A percentile compares a stretch with the other conserved stretches of the same genome.
These are phyloP conservation scores for Pseudopleuronectes americanus DNA, from an alignment of 2,797 vertebrate genomes.

Conservation along the genomic window DNA sequence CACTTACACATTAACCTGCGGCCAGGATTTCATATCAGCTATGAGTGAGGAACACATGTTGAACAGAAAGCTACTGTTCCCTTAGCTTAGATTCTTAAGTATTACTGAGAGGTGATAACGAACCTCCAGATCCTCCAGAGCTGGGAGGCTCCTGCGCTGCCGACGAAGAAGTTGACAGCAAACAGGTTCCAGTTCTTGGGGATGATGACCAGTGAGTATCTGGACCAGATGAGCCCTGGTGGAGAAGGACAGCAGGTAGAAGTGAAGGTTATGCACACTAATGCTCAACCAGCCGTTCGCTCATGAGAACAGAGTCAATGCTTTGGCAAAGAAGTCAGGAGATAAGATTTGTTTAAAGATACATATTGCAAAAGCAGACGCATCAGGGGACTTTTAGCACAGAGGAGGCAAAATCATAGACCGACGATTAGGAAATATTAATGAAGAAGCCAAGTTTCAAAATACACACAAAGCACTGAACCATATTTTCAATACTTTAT, in stretches of 20 bases:
- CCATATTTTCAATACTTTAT: background rate
- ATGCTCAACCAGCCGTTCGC: slow-evolving; percentile 8
- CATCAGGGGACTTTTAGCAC: slow-evolving; percentile 54
- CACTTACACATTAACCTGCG: slow-evolving; percentile 25
- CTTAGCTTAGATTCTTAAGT: background rate
- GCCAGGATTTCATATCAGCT: slow-evolving; percentile 10
- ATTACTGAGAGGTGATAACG: background rate
- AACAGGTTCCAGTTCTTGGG: slow-evolving; percentile 99
- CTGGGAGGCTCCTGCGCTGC: slow-evolving; percentile 90
- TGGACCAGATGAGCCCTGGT: slow-evolving; percentile 96
- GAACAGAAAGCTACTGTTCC: slow-evolving; percentile 3
- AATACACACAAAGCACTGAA: background rate
- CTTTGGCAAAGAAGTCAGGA: slow-evolving; percentile 41
- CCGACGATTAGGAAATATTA: background rate
- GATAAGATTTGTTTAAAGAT: slow-evolving; percentile 67
- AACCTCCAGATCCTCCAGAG: slow-evolving; percentile 95
- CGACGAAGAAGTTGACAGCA: slow-evolving; percentile 97
- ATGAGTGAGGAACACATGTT: background rate
- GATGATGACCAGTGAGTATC: slow-evolving; percentile 98
- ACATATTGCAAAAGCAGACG: slow-evolving; percentile 49
- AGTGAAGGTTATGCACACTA: slow-evolving; percentile 36
- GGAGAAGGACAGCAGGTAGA: slow-evolving; percentile 4
- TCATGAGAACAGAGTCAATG: slow-evolving; percentile 46
- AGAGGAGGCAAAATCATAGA: slow-evolving; percentile 4
- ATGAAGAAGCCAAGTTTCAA: background rate